Evolutionary conservation across 2,888 invertebrate species (phyloP).

Genomic region (Pantelozetes paolii): DNA sequence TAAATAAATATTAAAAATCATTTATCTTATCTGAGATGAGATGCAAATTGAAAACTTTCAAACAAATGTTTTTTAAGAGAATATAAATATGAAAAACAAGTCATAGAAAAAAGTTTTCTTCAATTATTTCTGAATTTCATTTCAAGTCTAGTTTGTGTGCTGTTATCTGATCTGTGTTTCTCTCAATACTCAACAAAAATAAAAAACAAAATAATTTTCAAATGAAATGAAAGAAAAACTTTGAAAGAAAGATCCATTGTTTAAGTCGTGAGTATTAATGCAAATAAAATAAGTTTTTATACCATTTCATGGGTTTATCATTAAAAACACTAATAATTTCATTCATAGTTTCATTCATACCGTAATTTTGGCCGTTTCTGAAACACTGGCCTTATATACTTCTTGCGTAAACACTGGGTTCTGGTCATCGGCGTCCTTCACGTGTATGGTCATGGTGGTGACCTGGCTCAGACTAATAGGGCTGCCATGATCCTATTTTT

Average conservation of each 20-base stretch:
- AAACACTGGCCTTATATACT: slow-evolving; percentile 70
- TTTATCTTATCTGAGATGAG: slow-evolving; percentile 18
- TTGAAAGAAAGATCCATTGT: slow-evolving; percentile 15
- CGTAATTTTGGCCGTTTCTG: slow-evolving; percentile 70
- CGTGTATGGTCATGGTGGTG: slow-evolving; percentile 65
- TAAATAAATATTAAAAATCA: slow-evolving; percentile 1
- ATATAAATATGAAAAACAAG: background rate
- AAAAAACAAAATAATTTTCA: background rate
- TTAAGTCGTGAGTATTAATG: slow-evolving; percentile 30
- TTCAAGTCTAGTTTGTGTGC: background rate
- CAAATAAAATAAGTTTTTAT: slow-evolving; percentile 1
- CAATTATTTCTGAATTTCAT: background rate
- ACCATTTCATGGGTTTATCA: background rate
- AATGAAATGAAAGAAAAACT: background rate
- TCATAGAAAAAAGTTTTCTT: background rate
- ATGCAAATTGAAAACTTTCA: slow-evolving; percentile 13
- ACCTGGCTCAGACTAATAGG: slow-evolving; percentile 67
- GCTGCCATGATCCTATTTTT: slow-evolving; percentile 69
- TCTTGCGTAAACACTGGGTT: slow-evolving; percentile 67
- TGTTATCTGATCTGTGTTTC: slow-evolving; percentile 19
- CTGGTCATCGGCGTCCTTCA: slow-evolving; percentile 57
- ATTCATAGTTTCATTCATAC: slow-evolving; percentile 57
- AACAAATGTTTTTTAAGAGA: background rate
- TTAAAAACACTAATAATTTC: background rate
- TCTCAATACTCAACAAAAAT: background rate